A percentile compares a stretch with the other conserved stretches of the same genome.
Evolutionary conservation across 2,888 invertebrate species (phyloP).

Genomic region (Zelleria hepariella): DNA sequence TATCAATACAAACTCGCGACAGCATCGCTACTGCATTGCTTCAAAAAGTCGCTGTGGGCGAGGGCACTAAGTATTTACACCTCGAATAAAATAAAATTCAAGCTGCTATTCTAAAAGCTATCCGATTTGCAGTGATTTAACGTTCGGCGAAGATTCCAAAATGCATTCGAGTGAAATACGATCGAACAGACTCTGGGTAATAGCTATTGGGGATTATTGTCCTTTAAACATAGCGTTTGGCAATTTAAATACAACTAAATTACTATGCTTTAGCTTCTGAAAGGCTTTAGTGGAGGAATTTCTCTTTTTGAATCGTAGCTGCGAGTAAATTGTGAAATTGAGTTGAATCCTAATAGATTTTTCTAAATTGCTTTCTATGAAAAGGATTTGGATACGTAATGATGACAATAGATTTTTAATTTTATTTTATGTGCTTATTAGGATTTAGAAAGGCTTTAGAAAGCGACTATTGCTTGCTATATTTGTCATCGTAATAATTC

Average conservation of each 20-base stretch:
- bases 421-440: too few species aligned
- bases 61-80: background rate
- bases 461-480: too few species aligned
- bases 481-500: too few species aligned
- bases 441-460: too few species aligned
- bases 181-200: background rate
- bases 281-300: too few species aligned
- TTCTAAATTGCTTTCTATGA: background rate
- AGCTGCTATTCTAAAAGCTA: background rate
- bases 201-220: background rate
- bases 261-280: background rate
- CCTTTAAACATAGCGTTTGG: background rate
- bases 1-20: too few species aligned
- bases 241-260: background rate
- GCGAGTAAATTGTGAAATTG: background rate
- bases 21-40: too few species aligned
- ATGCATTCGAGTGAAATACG: background rate
- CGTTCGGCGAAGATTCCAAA: background rate
- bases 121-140: background rate
- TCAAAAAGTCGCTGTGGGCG: too few species aligned
- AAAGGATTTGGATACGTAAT: too few species aligned
- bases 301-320: too few species aligned
- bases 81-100: background rate
- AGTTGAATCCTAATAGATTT: background rate
- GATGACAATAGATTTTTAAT: too few species aligned